Conservation (phyloP, 1,140 invertebrate genomes). For the Lepidotrigona ventralis region DNA sequence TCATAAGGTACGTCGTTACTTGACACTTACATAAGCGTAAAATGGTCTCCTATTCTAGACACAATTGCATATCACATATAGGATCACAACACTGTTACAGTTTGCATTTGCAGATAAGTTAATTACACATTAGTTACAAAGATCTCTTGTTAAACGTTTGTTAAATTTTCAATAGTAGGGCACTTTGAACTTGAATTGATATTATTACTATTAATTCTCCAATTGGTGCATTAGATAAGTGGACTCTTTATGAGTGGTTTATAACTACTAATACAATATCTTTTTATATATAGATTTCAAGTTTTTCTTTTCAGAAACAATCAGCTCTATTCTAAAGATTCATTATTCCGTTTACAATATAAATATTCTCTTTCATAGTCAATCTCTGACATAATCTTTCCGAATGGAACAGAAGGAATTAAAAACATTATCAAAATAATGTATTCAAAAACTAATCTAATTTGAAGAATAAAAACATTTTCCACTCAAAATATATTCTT, state of each 20-base stretch:
- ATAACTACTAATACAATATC: constrained; percentile 29
- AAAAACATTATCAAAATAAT: constrained; percentile 44
- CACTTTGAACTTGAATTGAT: constrained; percentile 71
- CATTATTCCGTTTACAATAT: constrained; percentile 6
- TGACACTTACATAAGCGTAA: constrained; percentile 61
- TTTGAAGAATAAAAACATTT: constrained; percentile 53
- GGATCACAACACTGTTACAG: constrained; percentile 78
- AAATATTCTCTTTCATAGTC: constrained; percentile 25
- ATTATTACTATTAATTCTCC: constrained; percentile 57
- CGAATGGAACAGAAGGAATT: background rate
- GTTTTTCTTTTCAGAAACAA: constrained; percentile 28
- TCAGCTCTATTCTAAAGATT: constrained; percentile 26
- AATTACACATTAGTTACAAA: constrained; percentile 67
- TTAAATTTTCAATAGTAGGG: constrained; percentile 77
- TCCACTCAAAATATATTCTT: constrained; percentile 54
- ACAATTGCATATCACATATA: constrained; percentile 77
- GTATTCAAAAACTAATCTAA: constrained; percentile 54
- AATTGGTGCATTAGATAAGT: constrained; percentile 56
- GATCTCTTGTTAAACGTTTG: constrained; percentile 72
- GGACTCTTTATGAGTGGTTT: constrained; percentile 38
- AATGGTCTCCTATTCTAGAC: constrained; percentile 60
- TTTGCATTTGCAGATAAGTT: constrained; percentile 71
- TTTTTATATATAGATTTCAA: constrained; percentile 51
- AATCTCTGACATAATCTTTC: background rate
- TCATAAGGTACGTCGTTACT: constrained; percentile 46